Percentiles rank a stretch among this genome's conserved stretches.
Evolutionary conservation across 2,888 invertebrate species (phyloP).

Genomic region (Nemotelus nigrinus): DNA sequence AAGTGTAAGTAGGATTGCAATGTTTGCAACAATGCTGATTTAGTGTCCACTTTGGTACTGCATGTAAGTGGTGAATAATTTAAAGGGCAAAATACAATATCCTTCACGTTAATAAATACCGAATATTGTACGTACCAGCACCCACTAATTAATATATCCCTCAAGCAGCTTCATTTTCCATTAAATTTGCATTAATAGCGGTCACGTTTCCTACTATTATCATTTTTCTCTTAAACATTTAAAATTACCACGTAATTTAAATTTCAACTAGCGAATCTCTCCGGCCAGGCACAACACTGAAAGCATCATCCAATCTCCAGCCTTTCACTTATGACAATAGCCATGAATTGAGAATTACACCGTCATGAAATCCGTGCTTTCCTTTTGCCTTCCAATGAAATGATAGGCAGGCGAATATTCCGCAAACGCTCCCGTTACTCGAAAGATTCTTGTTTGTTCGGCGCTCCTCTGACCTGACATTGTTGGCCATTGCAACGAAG

Average conservation of each 20-base stretch:
- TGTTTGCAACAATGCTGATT: too few relatives aligned
- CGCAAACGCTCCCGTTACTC: not conserved
- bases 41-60: too few relatives aligned
- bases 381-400: not conserved
- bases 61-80: too few relatives aligned
- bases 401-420: slow-evolving; percentile 19
- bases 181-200: not conserved
- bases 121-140: not conserved
- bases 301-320: not conserved
- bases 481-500: slow-evolving; percentile 9
- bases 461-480: slow-evolving; percentile 4
- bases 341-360: slow-evolving; percentile 27
- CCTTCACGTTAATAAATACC: not conserved
- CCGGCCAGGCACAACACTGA: not conserved
- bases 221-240: not conserved
- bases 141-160: not conserved
- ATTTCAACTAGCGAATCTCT: slow-evolving; percentile 21
- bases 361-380: slow-evolving; percentile 12
- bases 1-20: too few relatives aligned
- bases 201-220: not conserved
- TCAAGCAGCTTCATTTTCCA: not conserved
- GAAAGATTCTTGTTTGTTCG: not conserved
- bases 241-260: slow-evolving; percentile 30
- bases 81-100: not conserved
- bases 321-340: slow-evolving; percentile 35